Evolutionary conservation across 2,888 invertebrate genomes (phyloP).

Genomic region (Alcis repandata): DNA sequence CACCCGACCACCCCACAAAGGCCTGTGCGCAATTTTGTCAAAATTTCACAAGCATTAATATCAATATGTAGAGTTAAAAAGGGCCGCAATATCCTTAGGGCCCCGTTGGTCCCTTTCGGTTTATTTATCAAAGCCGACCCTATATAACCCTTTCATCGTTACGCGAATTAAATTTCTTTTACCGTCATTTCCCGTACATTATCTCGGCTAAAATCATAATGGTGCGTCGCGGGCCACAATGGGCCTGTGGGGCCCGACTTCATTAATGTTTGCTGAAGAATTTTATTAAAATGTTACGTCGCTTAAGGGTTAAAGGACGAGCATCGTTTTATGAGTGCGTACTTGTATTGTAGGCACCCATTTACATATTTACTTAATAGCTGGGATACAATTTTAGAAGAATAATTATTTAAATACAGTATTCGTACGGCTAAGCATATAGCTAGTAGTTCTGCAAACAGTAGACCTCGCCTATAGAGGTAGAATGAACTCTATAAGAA

Average conservation of each 20-base stretch:
- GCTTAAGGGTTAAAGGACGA: slow-evolving; percentile 69
- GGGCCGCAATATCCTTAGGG: slow-evolving; percentile 79
- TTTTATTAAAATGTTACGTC: slow-evolving; percentile 85
- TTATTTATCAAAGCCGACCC: slow-evolving; percentile 84
- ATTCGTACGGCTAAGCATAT: no score
- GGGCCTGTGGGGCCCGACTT: slow-evolving; percentile 74
- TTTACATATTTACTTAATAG: not conserved
- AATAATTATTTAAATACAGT: not conserved
- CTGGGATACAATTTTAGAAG: not conserved
- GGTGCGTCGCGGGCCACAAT: slow-evolving; percentile 75
- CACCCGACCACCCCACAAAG: slow-evolving; percentile 47
- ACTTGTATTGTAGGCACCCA: not conserved
- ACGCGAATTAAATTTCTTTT: slow-evolving; percentile 87
- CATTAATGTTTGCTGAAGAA: slow-evolving; percentile 84
- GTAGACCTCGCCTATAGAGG: no score
- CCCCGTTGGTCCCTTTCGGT: slow-evolving; percentile 69
- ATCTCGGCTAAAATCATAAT: slow-evolving; percentile 86
- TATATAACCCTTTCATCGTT: slow-evolving; percentile 84
- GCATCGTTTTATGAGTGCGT: not conserved
- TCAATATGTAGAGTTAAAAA: slow-evolving; percentile 85
- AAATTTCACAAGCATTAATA: slow-evolving; percentile 84
- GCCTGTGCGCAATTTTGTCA: slow-evolving; percentile 78
- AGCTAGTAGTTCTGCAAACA: no score
- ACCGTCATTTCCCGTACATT: slow-evolving; percentile 87
- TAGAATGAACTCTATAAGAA: no score